Base-by-base conservation (phyloP, 2,797 vertebrate genomes). In the Aeoliscus strigatus region DNA sequence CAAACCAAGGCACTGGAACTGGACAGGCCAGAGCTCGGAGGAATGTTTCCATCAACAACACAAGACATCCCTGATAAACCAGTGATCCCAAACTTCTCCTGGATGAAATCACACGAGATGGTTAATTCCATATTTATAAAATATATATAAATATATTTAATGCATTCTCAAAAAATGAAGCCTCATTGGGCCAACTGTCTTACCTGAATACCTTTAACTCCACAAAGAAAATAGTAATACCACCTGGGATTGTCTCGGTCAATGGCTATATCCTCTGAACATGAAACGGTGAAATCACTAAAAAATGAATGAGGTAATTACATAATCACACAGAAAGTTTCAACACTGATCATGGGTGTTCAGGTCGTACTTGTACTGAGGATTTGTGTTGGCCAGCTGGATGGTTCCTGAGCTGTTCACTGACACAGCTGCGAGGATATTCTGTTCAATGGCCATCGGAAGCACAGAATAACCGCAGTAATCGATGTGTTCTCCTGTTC, bases 211-310 rank as follows among this genome's bases (percentile, higher is more conserved):
- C 96, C 96, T 86, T 94, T 97, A 42, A 94, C 86, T 51, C 96
- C 96, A 84, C 96, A 98, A n/a, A 98, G 87, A 79, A 98, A 98
- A 75, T 98, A 99, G 82, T 93, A 93, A 79, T 92, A 68, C 96
- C 96, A 99, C 2, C 89, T 81, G 74, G 93, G 93, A 74, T 95
- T 90, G 6, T 87, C 86, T 81, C 86, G 86, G 79, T 97, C 89
- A 59, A 99, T 94, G 45, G 77, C 41, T 54, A 98, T 88, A 51
- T 89, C 82, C 59, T 85, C 85, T 29, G 85, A 70, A 44, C 79
- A 75, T 5, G 75, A 82, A 45, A 89, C 82, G 38, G 54, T 86
- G 74, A 91, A 94, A 77, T 95, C 92, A 73, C 96, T 99, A 82
- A 29, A 84, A 81, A 81, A 60, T 47, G 42, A 82, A 47, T 38